Evolutionary conservation across 2,888 invertebrate genomes (phyloP), one percentile per base, ranked within the genome.

Genomic region (Plebejus argus): DNA sequence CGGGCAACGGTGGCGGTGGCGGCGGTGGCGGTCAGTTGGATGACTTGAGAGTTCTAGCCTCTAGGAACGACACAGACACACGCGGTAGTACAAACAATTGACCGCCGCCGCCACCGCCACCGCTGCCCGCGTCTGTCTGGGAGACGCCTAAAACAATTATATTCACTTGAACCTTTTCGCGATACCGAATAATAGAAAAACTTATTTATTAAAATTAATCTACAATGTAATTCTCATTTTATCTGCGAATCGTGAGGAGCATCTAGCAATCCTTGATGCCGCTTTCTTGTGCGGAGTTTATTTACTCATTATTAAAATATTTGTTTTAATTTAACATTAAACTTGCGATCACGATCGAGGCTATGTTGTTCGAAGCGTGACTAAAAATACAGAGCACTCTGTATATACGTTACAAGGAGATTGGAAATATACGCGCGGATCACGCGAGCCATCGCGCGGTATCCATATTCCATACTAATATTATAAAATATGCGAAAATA

Each of bases 381-480:
- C 74, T 74, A 53, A 74, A 74, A 74, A 72, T 39, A 71, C 39
- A 10, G n/a, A 45, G 15, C 72, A 20, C 45, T 23, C 20, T 74
- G 28, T 18, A 53, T 23, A 45, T 74, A 20, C 49, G 74, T 74
- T 74, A 74, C 74, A 74, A 74, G 53, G 74, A 15, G 53, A 74
- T 49, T 49, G 74, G 6, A 74, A 18, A 74, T 72, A 72, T 74
- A 39, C 74, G 23, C 15, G 15, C 49, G 23, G 74, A 74, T 74
- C 74, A 74, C 74, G 74, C 74, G 49, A 74, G 74, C 49, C 45
- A 4, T 72, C 74, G 45, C 58, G 58, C 58, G 20, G n/a, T n/a
- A n/a, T 28, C 28, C 28, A 28, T 28, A 28, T 28, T 28, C 28
- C 28, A 28, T 28, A 28, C 28, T 28, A 28, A 28, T 28, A 28